Evolutionary conservation across 1,140 invertebrate genomes (phyloP), one percentile per base, ranked within the genome.

Genomic region (Eueides isabella): DNA sequence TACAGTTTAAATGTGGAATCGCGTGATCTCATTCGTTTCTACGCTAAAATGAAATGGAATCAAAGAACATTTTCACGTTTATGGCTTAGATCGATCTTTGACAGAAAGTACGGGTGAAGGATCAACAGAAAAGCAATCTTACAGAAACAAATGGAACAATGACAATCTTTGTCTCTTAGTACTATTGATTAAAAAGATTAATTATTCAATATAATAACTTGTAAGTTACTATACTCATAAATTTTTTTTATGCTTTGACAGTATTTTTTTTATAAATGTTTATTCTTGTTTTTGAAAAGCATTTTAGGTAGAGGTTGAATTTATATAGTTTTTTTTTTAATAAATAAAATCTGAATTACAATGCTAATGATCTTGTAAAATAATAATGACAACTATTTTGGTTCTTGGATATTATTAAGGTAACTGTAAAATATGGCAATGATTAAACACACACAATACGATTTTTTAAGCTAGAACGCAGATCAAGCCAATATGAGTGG

Each of bases 1-100:
- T 12, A 14, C n/a, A 48, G 65, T 48, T 48, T 67, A 67, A 67
- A 44, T 16, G 26, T 28, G 26, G 29, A 30, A 67, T 67, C 38
- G 65, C 65, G 65, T 67, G 65, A 16, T 48, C 12, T 26, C 14
- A 67, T 67, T 44, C 11, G 65, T 67, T 44, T 29, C 41, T 30
- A 9, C 28, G 38, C 28, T 67, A 44, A 48, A 67, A 67, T 48
- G 1, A 67, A 28, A 14, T 23, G n/a, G 16, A 38, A 61, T 28
- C 31, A 31, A 68, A 63, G 28, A 30, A 29, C 29, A 63, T 61
- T 61, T 63, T 14, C n/a, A 63, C 61, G 28, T 29, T 29, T 29
- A 63, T 63, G 48, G 23, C 9, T 55, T 4, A 23, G 2, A 4
- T 2, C 19, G 7, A 55, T 23, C 44, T 55, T 26, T 55, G 0